These are phyloP conservation scores for Nebria salina DNA, from an alignment of 2,888 invertebrate genomes.

Conservation along the genomic window DNA sequence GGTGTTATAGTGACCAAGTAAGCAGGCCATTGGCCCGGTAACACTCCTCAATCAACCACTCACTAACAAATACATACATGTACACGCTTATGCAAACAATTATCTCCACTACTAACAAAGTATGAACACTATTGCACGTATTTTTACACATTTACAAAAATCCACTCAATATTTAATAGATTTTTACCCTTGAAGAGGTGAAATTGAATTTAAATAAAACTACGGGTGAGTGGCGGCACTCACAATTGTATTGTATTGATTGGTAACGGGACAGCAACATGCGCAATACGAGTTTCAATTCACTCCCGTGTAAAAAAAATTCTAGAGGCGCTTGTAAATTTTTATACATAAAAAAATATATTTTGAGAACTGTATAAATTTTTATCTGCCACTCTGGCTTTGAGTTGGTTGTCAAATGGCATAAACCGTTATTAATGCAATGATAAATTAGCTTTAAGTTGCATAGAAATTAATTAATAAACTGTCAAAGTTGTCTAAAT, in stretches of 20 bases:
- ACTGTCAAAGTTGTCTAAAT: background rate
- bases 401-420: background rate
- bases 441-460: background rate
- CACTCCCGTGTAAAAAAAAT: too few relatives aligned
- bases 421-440: background rate
- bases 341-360: too few relatives aligned
- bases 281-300: too few relatives aligned
- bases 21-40: constrained; percentile 39
- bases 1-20: constrained; percentile 45
- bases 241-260: too few relatives aligned
- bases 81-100: background rate
- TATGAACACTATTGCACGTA: background rate
- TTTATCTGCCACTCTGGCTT: too few relatives aligned
- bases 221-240: too few relatives aligned
- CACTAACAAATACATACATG: constrained; percentile 6
- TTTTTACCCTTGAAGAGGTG: background rate
- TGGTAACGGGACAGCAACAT: too few relatives aligned
- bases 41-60: background rate
- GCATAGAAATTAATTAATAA: background rate
- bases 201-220: too few relatives aligned
- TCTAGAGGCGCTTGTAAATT: too few relatives aligned
- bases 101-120: background rate
- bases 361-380: too few relatives aligned
- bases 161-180: background rate
- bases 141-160: background rate